A percentile compares a stretch with the other conserved stretches of the same genome.
Evolutionary conservation across 2,888 invertebrate species (phyloP).

Genomic region (Orthosia gothica): DNA sequence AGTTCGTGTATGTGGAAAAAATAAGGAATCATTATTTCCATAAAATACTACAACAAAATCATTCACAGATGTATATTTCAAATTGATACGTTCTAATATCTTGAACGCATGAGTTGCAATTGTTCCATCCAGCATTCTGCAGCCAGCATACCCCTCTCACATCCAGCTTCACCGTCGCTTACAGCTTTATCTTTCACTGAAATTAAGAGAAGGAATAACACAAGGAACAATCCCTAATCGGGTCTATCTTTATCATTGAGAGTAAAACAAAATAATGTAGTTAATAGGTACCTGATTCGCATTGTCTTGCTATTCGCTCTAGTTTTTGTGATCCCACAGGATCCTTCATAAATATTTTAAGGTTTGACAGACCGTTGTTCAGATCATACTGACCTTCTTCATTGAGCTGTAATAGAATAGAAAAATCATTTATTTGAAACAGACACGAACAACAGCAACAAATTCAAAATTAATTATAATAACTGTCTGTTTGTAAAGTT

Average conservation of each 20-base stretch:
- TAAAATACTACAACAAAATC: background rate
- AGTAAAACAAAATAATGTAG: background rate
- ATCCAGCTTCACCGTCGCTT: constrained; percentile 20
- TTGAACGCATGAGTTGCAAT: too few species aligned
- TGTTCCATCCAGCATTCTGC: constrained; percentile 13
- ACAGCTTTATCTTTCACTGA: constrained; percentile 21
- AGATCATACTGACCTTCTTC: constrained; percentile 18
- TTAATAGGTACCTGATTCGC: constrained; percentile 33
- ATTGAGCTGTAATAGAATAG: constrained; percentile 12
- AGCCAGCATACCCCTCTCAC: constrained; percentile 14
- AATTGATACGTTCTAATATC: background rate
- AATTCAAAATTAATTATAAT: too few species aligned
- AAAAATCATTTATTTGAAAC: background rate
- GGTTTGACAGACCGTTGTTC: background rate
- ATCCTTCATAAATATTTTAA: constrained; percentile 1
- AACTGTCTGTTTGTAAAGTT: too few species aligned
- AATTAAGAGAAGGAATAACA: background rate
- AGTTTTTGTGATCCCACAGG: background rate
- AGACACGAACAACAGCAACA: too few species aligned
- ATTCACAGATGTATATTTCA: background rate
- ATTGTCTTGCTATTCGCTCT: constrained; percentile 2
- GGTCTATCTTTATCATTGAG: background rate
- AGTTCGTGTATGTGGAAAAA: too few species aligned
- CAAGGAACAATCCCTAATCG: too few species aligned
- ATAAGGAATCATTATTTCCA: too few species aligned